These are phyloP conservation scores for Callorhinus ursinus DNA, from an alignment of 2,113 vertebrate genomes.

Conservation along the genomic window DNA sequence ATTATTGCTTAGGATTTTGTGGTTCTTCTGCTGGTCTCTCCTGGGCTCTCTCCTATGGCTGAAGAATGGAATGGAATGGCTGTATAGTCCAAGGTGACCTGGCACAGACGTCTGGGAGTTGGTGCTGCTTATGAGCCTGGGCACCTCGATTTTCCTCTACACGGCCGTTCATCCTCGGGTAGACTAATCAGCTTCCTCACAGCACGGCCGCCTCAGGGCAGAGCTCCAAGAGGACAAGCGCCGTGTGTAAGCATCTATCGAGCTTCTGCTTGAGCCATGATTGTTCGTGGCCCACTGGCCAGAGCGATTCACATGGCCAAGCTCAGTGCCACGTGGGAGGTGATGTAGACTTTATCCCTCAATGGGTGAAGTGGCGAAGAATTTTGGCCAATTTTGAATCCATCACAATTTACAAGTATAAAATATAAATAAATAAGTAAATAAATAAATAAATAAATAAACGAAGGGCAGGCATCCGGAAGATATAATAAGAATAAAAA, in stretches of 20 bases:
- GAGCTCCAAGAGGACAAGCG: neutral
- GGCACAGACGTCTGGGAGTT: neutral
- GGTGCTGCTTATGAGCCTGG: neutral
- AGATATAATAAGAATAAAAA: neutral
- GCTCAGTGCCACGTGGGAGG: neutral
- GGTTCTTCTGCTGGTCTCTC: neutral
- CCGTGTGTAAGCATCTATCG: neutral
- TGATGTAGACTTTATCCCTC: neutral
- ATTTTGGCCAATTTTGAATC: neutral
- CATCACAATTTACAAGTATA: neutral
- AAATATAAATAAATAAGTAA: neutral
- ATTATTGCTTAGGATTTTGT: neutral
- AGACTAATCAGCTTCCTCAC: neutral
- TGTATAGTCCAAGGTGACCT: neutral
- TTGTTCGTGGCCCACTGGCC: neutral
- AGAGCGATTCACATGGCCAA: neutral
- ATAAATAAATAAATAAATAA: neutral
- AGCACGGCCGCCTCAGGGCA: neutral
- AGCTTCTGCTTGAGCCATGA: neutral
- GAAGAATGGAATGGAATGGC: neutral
- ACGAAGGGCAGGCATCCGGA: neutral
- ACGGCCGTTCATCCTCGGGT: neutral
- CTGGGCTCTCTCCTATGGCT: neutral
- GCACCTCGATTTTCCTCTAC: fast-evolving
- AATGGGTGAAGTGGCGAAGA: neutral